Evolutionary conservation across 2,113 vertebrate species (phyloP), one percentile per base, ranked within the genome.

Genomic region (Cavia porcellus): DNA sequence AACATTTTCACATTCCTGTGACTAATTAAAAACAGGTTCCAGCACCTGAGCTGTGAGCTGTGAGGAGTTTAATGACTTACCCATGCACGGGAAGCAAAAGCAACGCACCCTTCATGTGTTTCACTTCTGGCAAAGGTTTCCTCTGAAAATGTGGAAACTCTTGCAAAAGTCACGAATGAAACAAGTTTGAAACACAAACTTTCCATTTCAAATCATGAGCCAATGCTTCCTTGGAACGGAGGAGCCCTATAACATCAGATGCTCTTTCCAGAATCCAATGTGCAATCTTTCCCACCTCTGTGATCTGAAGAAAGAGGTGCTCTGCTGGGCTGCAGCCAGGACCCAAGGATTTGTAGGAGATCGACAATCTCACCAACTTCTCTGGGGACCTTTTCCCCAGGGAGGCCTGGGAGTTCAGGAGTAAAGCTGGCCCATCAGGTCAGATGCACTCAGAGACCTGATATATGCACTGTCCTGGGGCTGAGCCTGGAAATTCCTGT

Each of bases 101-200:
- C 22, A 45, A 32, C 10, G 22, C 47, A 28, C 57, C 61, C 28
- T 72, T 89, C 30, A 0, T 52, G 72, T 28, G 79, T 85, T 89
- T 86, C 32, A 68, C 42, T 88, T 83, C 90, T 97, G 95, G 90
- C 95, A 92, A 90, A 85, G 0, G 0, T n/a, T 92, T 86, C 55
- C 25, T 64, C 80, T 96, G 90, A 92, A 96, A 95, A 94, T 83
- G 68, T 89, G 74, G 93, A 92, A 96, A 96, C 72, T 92, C 95
- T 97, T 92, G 84, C 95, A 96, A 86, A 95, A 97, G 87, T 86
- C 95, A 66, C 62, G 66, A 95, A 77, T 97, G 72, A 86, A 93
- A 83, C 13, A 86, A 75, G 45, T 81, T 57, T 57, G 55, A 57
- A 57, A 57, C 83, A 59, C 38, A 61, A 85, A 86, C 28, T 96